Percentiles rank a stretch among this genome's conserved stretches.
These are phyloP conservation scores for Glaucopsyche alexis DNA, from an alignment of 2,888 invertebrate genomes.

Conservation along the genomic window DNA sequence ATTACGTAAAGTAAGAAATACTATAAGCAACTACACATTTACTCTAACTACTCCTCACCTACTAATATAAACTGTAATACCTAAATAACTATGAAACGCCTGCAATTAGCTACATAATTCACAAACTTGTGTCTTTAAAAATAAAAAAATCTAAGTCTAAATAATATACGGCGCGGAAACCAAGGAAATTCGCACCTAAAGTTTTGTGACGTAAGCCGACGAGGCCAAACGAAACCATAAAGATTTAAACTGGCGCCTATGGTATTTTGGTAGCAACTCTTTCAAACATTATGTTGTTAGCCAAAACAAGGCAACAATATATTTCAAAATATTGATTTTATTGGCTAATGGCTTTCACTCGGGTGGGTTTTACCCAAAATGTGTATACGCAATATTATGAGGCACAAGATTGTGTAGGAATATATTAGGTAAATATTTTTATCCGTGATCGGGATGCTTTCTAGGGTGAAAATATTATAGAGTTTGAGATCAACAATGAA, in stretches of 20 bases:
- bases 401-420: background rate
- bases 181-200: background rate
- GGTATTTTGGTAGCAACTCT: background rate
- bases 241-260: background rate
- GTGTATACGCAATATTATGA: background rate
- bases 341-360: background rate
- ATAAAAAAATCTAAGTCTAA: background rate
- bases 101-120: background rate
- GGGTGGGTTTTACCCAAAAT: slow-evolving; percentile 9
- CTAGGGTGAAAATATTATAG: no score
- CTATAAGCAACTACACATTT: no score
- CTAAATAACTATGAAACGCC: background rate
- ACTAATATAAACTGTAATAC: no score
- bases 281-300: background rate
- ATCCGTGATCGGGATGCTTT: no score
- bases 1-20: no score
- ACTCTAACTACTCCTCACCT: no score
- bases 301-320: background rate
- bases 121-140: background rate
- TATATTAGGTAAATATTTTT: no score
- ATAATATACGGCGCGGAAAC: background rate
- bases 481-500: no score
- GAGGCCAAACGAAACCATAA: background rate
- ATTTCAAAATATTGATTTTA: slow-evolving; percentile 4
- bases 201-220: slow-evolving; percentile 3